phyloP scores from a whole-genome alignment of 2,888 invertebrate genomes.

The Agrochola macilenta region DNA sequence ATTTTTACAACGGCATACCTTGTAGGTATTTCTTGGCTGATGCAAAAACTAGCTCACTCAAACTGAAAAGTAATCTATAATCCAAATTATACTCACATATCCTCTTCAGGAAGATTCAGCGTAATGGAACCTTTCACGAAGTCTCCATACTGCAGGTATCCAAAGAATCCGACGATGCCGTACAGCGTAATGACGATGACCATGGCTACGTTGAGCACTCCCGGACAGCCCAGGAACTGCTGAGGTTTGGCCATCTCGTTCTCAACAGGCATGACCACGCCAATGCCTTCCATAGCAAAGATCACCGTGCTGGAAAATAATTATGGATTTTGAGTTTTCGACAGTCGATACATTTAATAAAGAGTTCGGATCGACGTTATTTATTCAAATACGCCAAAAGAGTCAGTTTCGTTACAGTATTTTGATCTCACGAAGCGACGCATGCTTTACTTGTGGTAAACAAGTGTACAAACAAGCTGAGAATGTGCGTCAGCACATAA shows the following conservation, averaged over 20 bases:
- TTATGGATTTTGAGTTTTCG: not conserved
- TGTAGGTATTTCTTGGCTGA: not conserved
- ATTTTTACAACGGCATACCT: not conserved
- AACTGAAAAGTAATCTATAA: not conserved
- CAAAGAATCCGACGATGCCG: constrained; percentile 96
- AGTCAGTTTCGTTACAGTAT: not conserved
- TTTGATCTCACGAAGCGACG: too few species aligned
- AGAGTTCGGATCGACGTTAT: not conserved
- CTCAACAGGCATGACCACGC: constrained; percentile 97
- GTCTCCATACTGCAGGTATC: constrained; percentile 96
- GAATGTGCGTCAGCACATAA: too few species aligned
- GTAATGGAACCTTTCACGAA: constrained; percentile 94
- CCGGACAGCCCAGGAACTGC: constrained; percentile 94
- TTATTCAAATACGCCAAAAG: not conserved
- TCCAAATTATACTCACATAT: constrained; percentile 90
- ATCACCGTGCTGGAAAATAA: constrained; percentile 94
- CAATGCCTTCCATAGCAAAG: constrained; percentile 99
- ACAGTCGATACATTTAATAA: not conserved
- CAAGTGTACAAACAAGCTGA: too few species aligned
- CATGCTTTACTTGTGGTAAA: too few species aligned
- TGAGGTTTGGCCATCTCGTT: constrained; percentile 96
- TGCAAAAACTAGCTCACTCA: not conserved
- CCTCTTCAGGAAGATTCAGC: constrained; percentile 93
- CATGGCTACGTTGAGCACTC: constrained; percentile 97
- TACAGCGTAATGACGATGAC: constrained; percentile 94